Evolutionary conservation across 2,797 vertebrate genomes (phyloP), one percentile per base, ranked within the genome.

Genomic region (Heterohyrax brucei): DNA sequence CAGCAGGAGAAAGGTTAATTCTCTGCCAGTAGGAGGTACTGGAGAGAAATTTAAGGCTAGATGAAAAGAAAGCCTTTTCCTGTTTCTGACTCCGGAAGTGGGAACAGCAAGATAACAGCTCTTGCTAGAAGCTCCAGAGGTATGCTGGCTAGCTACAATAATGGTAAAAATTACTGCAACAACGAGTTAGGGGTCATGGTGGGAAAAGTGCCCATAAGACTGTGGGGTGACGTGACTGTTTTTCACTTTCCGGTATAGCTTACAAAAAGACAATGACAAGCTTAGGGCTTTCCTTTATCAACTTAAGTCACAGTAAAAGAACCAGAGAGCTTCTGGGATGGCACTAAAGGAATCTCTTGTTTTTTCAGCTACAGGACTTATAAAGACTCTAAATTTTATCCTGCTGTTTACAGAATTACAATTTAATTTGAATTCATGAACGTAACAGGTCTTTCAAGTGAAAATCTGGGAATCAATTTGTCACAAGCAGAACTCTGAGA

Each of bases 381-480:
- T 50, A 82, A 0, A 72, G 26, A 73, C 53, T 16, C 39, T 21
- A 78, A 72, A 80, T 66, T 84, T 53, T 95, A 7, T 62, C 68
- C 5, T 68, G 76, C 2, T 44, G 30, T 0, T 61, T 73, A 4
- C 46, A 89, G 62, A 88, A 81, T 89, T 82, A 75, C 18, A 91
- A n/a, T 53, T 44, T 68, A 78, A 78, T 86, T n/a, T 82, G 76
- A 95, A 59, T 90, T 90, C 61, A 21, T 64, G 12, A 78, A 87
- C 5, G 81, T n/a, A 68, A 53, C 48, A 73, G 26, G 24, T 59
- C 61, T 83, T 89, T 68, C 28, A 30, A 33, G 7, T 56, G 24
- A 53, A 9, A 64, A 7, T 73, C 13, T 84, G 22, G 87, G 26
- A 53, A n/a, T 0, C 79, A 33, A 28, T 72, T 82, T 83, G 78